A percentile compares a stretch with the other conserved stretches of the same genome.
Evolutionary conservation across 2,888 invertebrate species (phyloP).

Genomic region (Slavum lentiscoides): DNA sequence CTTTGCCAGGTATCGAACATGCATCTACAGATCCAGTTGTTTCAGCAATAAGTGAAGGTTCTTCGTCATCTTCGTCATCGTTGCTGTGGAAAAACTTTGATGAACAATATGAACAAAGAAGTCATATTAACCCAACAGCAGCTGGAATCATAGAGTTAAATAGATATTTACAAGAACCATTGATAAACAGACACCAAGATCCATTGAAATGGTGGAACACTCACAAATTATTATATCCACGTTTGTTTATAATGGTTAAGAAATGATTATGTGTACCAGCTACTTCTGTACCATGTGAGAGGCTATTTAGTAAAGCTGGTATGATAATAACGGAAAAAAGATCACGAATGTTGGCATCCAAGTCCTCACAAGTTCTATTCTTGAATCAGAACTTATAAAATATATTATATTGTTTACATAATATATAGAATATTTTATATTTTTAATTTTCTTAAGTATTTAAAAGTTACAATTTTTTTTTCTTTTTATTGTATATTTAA

Average conservation of each 20-base stretch:
- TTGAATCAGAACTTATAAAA: too few relatives aligned
- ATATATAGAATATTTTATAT: too few relatives aligned
- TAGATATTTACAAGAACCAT: not conserved
- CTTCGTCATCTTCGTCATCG: not conserved
- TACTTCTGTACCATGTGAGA: not conserved
- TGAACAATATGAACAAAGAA: not conserved
- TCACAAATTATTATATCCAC: not conserved
- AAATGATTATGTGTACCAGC: not conserved
- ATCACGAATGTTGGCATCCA: too few relatives aligned
- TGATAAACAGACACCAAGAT: not conserved
- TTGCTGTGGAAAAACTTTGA: not conserved
- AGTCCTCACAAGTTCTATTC: too few relatives aligned
- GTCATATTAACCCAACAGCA: not conserved
- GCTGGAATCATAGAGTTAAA: conserved; percentile 4
- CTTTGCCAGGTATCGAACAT: too few relatives aligned
- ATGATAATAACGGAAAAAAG: too few relatives aligned
- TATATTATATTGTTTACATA: too few relatives aligned
- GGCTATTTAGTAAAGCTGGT: not conserved
- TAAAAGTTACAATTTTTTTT: too few relatives aligned
- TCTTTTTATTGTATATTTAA: too few relatives aligned
- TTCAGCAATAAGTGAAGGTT: not conserved
- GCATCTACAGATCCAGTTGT: not conserved
- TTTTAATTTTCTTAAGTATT: too few relatives aligned
- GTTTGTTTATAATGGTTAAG: not conserved
- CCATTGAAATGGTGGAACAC: conserved; percentile 7